Evolutionary conservation across 2,888 invertebrate genomes (phyloP), one percentile per base, ranked within the genome.

Genomic region (Mayetiola destructor): DNA sequence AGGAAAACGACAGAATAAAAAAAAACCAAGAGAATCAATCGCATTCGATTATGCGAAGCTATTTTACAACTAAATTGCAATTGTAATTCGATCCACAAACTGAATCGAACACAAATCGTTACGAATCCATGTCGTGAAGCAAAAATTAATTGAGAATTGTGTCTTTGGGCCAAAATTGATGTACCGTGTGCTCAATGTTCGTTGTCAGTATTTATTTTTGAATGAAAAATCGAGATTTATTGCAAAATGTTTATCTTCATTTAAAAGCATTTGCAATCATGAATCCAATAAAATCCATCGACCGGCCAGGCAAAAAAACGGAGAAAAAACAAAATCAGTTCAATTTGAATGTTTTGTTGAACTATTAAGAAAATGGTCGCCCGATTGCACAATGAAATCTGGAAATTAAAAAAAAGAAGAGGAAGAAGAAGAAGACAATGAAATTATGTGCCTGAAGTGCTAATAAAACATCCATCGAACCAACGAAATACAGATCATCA

Each of bases 381-480:
- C n/a, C 10, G 9, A 23, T 6, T 12, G 32, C 32, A 12, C 32
- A 12, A 8, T 32, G 8, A 32, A n/a, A n/a, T n/a, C n/a, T n/a
- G n/a, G n/a, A n/a, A n/a, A n/a, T n/a, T n/a, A n/a, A n/a, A n/a
- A n/a, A 8, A 32, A 32, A 32, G 8, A 32, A 32, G 6, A 48
- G 20, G n/a, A 40, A 48, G 23, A 48, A 48, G 27, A 48, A 27
- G 27, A 23, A 48, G 16, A 3, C 48, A 39, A 16, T 16, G 12
- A 10, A 48, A 48, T 48, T 48, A 48, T 48, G 23, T 16, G 48
- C 48, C 48, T 48, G n/a, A 16, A 48, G 48, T 48, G 48, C 48
- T 48, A 48, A 48, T 48, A 48, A 48, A 48, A 48, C 48, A 48
- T 48, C 48, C 48, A 48, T 48, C n/a, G n/a, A n/a, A n/a, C 48